A percentile compares a stretch with the other conserved stretches of the same genome.
Evolutionary conservation across 2,113 vertebrate genomes (phyloP).

Genomic region (Nannobrachium achirus): DNA sequence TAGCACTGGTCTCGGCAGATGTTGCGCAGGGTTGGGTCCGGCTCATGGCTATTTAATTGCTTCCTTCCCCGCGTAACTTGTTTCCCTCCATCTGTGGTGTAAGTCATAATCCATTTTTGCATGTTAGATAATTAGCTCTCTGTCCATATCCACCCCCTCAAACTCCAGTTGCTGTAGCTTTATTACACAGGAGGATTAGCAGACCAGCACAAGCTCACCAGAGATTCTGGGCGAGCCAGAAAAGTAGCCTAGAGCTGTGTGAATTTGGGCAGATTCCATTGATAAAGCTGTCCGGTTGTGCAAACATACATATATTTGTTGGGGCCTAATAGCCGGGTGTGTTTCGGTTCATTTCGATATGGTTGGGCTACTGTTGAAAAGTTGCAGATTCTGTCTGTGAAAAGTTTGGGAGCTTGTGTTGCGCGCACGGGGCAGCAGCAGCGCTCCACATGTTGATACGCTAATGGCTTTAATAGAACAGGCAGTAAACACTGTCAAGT

Average conservation of each 20-base stretch:
- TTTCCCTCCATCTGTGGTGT: constrained; percentile 77
- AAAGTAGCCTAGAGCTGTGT: constrained; percentile 56
- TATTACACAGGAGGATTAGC: constrained; percentile 68
- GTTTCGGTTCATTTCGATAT: constrained; percentile 28
- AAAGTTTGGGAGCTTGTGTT: constrained; percentile 36
- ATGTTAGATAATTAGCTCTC: constrained; percentile 75
- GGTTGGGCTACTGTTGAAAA: constrained; percentile 32
- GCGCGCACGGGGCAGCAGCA: not conserved
- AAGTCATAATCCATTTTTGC: constrained; percentile 77
- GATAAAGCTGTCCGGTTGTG: constrained; percentile 51
- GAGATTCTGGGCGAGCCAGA: constrained; percentile 21
- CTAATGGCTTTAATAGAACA: constrained; percentile 39
- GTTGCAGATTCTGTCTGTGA: constrained; percentile 26
- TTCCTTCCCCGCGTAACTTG: constrained; percentile 78
- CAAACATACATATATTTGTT: constrained; percentile 32
- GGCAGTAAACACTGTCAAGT: constrained; percentile 70
- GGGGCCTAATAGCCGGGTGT: not conserved
- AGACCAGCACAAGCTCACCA: constrained; percentile 34
- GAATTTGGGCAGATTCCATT: constrained; percentile 42
- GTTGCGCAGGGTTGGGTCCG: constrained; percentile 76
- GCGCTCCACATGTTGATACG: constrained; percentile 55
- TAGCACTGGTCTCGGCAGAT: constrained; percentile 75
- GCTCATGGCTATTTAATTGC: constrained; percentile 80
- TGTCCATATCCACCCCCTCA: constrained; percentile 73
- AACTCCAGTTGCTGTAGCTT: constrained; percentile 59